A percentile compares a stretch with the other conserved stretches of the same genome.
phyloP scores from a whole-genome alignment of 2,113 vertebrate genomes.

The Leiothrix lutea region DNA sequence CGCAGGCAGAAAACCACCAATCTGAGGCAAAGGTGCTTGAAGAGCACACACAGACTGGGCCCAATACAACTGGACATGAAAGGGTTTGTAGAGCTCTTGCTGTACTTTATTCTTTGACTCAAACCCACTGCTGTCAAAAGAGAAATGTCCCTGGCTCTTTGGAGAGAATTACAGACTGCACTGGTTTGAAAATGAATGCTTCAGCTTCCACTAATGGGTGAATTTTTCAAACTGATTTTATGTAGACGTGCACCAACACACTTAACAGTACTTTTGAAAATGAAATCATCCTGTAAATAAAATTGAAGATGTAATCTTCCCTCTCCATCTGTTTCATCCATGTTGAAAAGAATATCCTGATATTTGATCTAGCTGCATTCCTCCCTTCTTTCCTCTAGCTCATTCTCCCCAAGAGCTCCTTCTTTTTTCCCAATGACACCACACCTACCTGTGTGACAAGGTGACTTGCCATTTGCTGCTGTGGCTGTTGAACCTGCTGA shows the following conservation, averaged over 20 bases:
- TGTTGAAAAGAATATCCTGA: not conserved
- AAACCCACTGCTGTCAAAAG: not conserved
- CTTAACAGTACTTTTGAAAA: not conserved
- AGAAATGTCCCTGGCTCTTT: not conserved
- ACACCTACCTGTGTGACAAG: conserved; percentile 87
- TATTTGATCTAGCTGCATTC: not conserved
- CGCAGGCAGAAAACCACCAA: not conserved
- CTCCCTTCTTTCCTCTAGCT: not conserved
- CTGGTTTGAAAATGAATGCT: not conserved
- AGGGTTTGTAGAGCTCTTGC: not conserved
- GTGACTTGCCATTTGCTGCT: conserved; percentile 76
- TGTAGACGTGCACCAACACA: accelerated
- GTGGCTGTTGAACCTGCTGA: conserved; percentile 78
- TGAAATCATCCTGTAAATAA: not conserved
- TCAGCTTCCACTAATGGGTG: not conserved
- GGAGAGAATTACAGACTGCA: not conserved
- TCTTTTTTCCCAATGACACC: not conserved
- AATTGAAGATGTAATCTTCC: not conserved
- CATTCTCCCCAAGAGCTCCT: not conserved
- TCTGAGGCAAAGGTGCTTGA: not conserved
- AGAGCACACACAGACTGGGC: accelerated
- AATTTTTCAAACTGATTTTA: not conserved
- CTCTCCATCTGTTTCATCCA: not conserved
- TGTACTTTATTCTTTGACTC: not conserved
- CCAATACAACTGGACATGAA: not conserved